Percentiles rank a stretch among this genome's conserved stretches.
These are phyloP conservation scores for Hiodon tergisus DNA, from an alignment of 2,113 vertebrate genomes.

Conservation along the genomic window DNA sequence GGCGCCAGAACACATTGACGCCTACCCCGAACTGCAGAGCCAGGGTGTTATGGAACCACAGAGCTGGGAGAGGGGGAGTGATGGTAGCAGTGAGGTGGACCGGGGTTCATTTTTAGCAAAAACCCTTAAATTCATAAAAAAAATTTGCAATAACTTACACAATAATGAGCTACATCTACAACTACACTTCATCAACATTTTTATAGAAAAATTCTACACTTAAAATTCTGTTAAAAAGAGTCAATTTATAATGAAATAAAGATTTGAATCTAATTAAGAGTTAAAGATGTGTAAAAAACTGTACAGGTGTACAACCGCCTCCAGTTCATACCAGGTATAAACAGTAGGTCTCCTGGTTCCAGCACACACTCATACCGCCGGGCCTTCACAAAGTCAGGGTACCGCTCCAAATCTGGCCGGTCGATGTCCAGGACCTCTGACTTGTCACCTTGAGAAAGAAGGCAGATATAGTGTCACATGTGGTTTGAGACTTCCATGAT, in stretches of 20 bases:
- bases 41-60: constrained; percentile 95
- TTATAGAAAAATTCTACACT: too few relatives aligned
- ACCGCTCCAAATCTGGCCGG: constrained; percentile 74
- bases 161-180: too few relatives aligned
- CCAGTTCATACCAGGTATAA: constrained; percentile 78
- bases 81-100: neutral
- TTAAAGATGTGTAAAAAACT: too few relatives aligned
- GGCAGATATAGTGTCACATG: neutral
- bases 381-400: constrained; percentile 85
- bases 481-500: neutral
- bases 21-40: constrained; percentile 89
- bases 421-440: constrained; percentile 88
- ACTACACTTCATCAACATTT: too few relatives aligned
- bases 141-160: too few relatives aligned
- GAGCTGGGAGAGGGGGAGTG: constrained; percentile 59
- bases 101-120: too few relatives aligned
- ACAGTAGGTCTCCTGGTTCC: constrained; percentile 86
- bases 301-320: too few relatives aligned
- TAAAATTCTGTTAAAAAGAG: too few relatives aligned
- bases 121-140: too few relatives aligned
- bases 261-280: too few relatives aligned
- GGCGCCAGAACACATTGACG: constrained; percentile 91
- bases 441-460: constrained; percentile 71
- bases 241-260: too few relatives aligned
- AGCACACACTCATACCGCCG: constrained; percentile 75